A percentile compares a stretch with the other conserved stretches of the same genome.
These are phyloP conservation scores for Tipula confusa DNA, from an alignment of 2,888 invertebrate species.

Conservation along the genomic window DNA sequence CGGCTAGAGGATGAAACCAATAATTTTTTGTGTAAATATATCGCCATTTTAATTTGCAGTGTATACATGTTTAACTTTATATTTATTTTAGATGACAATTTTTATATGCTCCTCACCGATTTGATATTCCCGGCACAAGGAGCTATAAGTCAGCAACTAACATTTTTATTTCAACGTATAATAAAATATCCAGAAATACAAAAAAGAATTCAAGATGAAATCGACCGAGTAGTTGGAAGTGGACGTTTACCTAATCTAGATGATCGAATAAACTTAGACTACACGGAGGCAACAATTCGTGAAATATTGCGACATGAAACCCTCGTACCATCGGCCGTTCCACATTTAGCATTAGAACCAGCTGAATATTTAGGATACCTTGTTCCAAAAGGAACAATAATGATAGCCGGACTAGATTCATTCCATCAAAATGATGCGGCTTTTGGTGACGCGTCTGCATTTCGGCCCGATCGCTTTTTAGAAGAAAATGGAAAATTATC, in stretches of 20 bases:
- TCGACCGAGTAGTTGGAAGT: conserved; percentile 59
- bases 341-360: conserved; percentile 53
- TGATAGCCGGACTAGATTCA: conserved; percentile 55
- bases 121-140: conserved; percentile 59
- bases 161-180: conserved; percentile 54
- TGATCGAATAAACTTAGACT: conserved; percentile 56
- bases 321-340: conserved; percentile 57
- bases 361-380: conserved; percentile 56
- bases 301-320: conserved; percentile 59
- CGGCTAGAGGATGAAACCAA: conserved; percentile 39
- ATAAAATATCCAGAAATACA: conserved; percentile 54
- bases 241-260: conserved; percentile 57
- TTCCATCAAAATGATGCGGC: conserved; percentile 56
- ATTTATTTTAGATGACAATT: conserved; percentile 52
- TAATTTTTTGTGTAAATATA: conserved; percentile 34
- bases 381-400: conserved; percentile 55
- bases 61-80: neutral
- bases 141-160: conserved; percentile 51
- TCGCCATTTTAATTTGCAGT: neutral
- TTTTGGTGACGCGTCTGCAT: conserved; percentile 63
- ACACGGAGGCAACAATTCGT: conserved; percentile 59
- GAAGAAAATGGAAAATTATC: conserved; percentile 53
- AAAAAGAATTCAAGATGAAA: conserved; percentile 57
- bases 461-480: conserved; percentile 64
- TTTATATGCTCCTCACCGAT: conserved; percentile 58